Base-by-base conservation (phyloP, 2,113 vertebrate species). In the Ophthalmolycus amberensis region DNA sequence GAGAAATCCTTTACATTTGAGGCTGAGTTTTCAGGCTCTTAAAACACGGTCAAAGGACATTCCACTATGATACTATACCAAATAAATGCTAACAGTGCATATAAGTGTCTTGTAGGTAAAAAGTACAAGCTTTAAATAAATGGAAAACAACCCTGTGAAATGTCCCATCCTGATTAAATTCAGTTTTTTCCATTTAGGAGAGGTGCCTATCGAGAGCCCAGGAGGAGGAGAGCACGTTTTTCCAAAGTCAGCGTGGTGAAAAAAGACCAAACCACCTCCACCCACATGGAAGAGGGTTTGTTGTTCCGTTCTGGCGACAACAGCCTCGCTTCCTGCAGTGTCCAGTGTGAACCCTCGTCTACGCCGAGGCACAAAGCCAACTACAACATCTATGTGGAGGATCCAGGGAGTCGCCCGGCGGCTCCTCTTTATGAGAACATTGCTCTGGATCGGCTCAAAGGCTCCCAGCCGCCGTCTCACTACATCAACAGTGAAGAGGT, bases 181-280 rank as follows among this genome's bases (percentile, higher is more conserved):
- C 11, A 18, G 2, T 71, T 20, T 75, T 18, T 74, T 48, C 59
- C 15, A 11, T 54, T 16, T 65, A 29, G 85, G 84, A 98, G 97
- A 90, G 92, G 95, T 88, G 95, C 95, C 58, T 91, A 93, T 76
- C 94, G 60, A 67, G 90, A 56, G 74, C 94, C 95, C 7, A 94
- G 90, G 79, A 96, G 96, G 74, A 97, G 94, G 75, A 94, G 82
- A 87, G 95, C 79, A 18, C 96, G 86, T 70, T 94, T 95, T 77
- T 95, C 97, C 22, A 97, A 96, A 89, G 94, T 97, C 72, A 96
- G 96, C 0, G 94, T 96, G 37, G 93, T 97, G 62, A 99, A 97
- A 80, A 98, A 96, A 89, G 98, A 99, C 88, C 98, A 99, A 91
- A 98, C 97, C 75, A 99, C 98, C 0, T 99, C 97, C 85, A 99